A percentile compares a stretch with the other conserved stretches of the same genome.
Evolutionary conservation across 92 coral and sea anemone species (phyloP).

Genomic region (Pocillopora grandis): DNA sequence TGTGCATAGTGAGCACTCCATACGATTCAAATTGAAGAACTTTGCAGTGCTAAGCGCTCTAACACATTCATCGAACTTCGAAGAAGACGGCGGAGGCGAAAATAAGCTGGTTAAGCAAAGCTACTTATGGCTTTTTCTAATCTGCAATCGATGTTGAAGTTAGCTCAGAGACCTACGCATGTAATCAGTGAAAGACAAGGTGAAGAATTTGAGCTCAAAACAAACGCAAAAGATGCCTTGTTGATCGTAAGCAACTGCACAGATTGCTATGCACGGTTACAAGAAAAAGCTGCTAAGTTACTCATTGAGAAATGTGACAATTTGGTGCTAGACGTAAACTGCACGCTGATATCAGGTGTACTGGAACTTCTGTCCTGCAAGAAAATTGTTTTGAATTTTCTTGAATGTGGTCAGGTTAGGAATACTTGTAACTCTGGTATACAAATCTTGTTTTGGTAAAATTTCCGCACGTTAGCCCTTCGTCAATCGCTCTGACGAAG

Average conservation of each 20-base stretch:
- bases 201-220: slow-evolving; percentile 69
- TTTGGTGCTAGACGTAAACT: slow-evolving; percentile 72
- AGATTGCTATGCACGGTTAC: slow-evolving; percentile 63
- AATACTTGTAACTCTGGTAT: neutral
- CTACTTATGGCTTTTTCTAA: slow-evolving; percentile 19
- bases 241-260: slow-evolving; percentile 78
- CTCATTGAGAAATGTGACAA: slow-evolving; percentile 82
- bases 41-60: neutral
- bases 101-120: neutral
- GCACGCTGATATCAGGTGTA: slow-evolving; percentile 73
- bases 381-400: slow-evolving; percentile 76
- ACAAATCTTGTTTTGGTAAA: neutral
- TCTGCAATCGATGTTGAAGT: slow-evolving; percentile 38
- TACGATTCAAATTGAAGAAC: neutral
- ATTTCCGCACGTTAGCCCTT: no score
- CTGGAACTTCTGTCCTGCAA: slow-evolving; percentile 78
- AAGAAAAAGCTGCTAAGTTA: slow-evolving; percentile 83
- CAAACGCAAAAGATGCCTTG: slow-evolving; percentile 56
- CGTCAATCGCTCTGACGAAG: no score
- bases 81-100: neutral
- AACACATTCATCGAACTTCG: neutral
- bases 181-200: slow-evolving; percentile 65
- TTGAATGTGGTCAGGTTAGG: slow-evolving; percentile 84
- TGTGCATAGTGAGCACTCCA: slow-evolving; percentile 13
- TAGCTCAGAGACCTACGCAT: slow-evolving; percentile 64